A percentile compares a stretch with the other conserved stretches of the same genome.
Evolutionary conservation across 2,797 vertebrate species (phyloP).

Genomic region (Artibeus lituratus): DNA sequence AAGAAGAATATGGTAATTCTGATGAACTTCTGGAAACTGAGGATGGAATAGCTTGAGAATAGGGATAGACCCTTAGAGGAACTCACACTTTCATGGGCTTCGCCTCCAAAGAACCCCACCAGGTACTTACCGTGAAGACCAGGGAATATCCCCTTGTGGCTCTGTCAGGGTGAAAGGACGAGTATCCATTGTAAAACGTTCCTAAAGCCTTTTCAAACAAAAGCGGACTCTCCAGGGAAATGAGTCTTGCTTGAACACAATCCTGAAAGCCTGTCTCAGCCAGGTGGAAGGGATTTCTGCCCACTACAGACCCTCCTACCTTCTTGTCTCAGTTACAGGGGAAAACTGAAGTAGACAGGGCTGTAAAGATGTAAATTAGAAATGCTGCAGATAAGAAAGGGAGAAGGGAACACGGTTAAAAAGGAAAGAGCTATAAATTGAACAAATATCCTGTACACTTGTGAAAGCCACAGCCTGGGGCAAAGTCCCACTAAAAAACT

Average conservation of each 20-base stretch:
- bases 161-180: background rate
- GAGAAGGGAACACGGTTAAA: background rate
- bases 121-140: background rate
- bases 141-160: background rate
- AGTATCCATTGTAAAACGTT: background rate
- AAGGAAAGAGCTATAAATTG: background rate
- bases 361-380: background rate
- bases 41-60: background rate
- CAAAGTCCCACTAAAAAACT: background rate
- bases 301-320: background rate
- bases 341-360: background rate
- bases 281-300: background rate
- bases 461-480: background rate
- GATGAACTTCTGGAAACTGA: background rate
- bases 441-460: background rate
- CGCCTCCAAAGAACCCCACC: background rate
- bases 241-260: background rate
- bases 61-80: background rate
- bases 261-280: background rate
- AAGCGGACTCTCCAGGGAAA: background rate
- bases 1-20: background rate
- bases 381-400: background rate
- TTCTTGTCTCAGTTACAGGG: background rate
- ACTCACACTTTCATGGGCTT: background rate
- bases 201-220: background rate